A percentile compares a stretch with the other conserved stretches of the same genome.
Evolutionary conservation across 1,140 invertebrate genomes (phyloP).

Genomic region (Leptestheria dahalacensis): DNA sequence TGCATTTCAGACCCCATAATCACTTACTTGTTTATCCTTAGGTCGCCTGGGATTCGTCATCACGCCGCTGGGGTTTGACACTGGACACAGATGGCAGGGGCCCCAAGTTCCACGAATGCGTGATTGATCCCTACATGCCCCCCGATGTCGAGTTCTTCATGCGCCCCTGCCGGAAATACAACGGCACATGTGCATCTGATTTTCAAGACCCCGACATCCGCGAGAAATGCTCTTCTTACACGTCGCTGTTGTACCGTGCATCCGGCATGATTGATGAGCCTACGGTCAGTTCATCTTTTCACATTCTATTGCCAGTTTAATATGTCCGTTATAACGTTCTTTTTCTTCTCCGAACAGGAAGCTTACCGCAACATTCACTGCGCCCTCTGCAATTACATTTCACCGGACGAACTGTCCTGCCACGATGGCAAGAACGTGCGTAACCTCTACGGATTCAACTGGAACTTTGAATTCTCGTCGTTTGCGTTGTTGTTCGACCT

Average conservation of each 20-base stretch:
- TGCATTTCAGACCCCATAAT: background rate
- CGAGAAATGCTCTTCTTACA: constrained; percentile 28
- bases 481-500: constrained; percentile 39
- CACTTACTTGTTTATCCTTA: background rate
- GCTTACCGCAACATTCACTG: constrained; percentile 40
- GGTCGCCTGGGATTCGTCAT: constrained; percentile 20
- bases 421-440: constrained; percentile 14
- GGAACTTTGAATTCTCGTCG: constrained; percentile 21
- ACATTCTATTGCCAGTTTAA: background rate
- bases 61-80: constrained; percentile 23
- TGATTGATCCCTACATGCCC: constrained; percentile 25
- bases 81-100: constrained; percentile 18
- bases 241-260: constrained; percentile 28
- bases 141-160: constrained; percentile 23
- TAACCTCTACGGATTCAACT: constrained; percentile 27
- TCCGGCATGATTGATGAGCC: background rate
- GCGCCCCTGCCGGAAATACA: constrained; percentile 22
- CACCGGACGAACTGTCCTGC: constrained; percentile 21
- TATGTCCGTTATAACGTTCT: background rate
- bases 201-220: constrained; percentile 26
- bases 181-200: constrained; percentile 25
- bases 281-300: background rate
- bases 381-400: constrained; percentile 36
- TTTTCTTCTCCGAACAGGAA: constrained; percentile 19
- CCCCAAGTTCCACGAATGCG: constrained; percentile 22